Evolutionary conservation across 1,140 invertebrate genomes (phyloP), one percentile per base, ranked within the genome.

Genomic region (Schlechtendalia chinensis): DNA sequence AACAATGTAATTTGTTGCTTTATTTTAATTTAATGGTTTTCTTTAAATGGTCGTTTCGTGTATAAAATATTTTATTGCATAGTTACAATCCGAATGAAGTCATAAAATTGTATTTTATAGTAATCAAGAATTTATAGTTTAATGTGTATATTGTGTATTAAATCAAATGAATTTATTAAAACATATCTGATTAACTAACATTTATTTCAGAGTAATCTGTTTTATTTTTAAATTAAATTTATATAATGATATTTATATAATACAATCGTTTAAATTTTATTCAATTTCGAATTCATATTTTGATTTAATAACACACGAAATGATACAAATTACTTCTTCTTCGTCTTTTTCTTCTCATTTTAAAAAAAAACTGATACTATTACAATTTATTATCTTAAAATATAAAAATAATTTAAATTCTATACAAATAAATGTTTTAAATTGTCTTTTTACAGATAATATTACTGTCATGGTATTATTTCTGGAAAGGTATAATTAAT

Each of bases 41-140:
- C 47, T 54, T 54, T n/a, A 54, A 72, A 72, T 29, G 17, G 24
- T 29, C 10, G 8, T 54, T 72, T 72, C 17, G 50, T 54, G 24
- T 32, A 27, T 27, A 71, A 72, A 29, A 54, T 27, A 71, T 54
- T 72, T 72, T 53, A 54, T 72, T 29, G 29, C 50, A 53, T 72
- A 54, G 24, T 53, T 53, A 72, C 54, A 50, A 71, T 12, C 50
- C 10, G 69, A 53, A 54, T 72, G 45, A 53, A 54, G 69, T 54
- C 50, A n/a, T 72, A 72, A 72, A 72, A 54, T 54, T 29, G 24
- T 54, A 54, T 72, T 27, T 54, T 17, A 72, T 47, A 16, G 50
- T 72, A 72, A 54, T 72, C 50, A 54, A 54, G 17, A 50, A 71
- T 71, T 50, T 71, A 53, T 17, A 8, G 47, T 53, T 5, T 3